Percentiles rank a stretch among this genome's conserved stretches.
Conservation (phyloP, 1,140 invertebrate species). For the Zaprionus inermis region DNA sequence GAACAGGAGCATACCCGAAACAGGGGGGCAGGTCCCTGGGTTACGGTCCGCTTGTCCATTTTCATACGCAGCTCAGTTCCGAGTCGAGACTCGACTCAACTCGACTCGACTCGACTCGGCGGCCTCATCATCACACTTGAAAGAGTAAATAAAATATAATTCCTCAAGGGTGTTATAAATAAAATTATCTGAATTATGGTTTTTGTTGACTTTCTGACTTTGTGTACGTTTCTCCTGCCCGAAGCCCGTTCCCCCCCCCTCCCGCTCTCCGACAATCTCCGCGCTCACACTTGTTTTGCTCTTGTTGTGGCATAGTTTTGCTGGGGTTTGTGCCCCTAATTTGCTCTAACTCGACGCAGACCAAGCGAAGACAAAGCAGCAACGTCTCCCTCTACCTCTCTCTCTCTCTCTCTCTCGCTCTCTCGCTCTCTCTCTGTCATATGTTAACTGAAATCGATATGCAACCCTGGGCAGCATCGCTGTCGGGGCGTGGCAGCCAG, state of each 20-base stretch:
- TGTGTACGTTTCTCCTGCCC: neutral
- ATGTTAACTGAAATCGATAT: constrained; percentile 51
- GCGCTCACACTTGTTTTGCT: constrained; percentile 21
- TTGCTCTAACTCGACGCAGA: constrained; percentile 47
- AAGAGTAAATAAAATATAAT: constrained; percentile 83
- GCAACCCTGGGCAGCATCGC: constrained; percentile 12
- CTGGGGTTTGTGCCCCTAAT: constrained; percentile 69
- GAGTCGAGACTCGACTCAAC: constrained; percentile 12
- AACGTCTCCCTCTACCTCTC: no score
- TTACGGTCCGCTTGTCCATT: constrained; percentile 32
- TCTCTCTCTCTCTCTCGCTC: no score
- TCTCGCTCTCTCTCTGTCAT: constrained; percentile 21
- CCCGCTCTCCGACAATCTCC: neutral
- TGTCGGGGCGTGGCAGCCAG: constrained; percentile 25
- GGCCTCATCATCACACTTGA: constrained; percentile 80
- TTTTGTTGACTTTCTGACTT: constrained; percentile 76
- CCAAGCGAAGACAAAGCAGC: constrained; percentile 25
- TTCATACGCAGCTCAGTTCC: constrained; percentile 15
- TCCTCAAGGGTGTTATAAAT: constrained; percentile 84
- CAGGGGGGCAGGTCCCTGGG: constrained; percentile 41
- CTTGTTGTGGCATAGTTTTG: constrained; percentile 65
- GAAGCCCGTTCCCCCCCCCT: neutral
- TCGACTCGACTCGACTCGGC: constrained; percentile 37
- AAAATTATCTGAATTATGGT: constrained; percentile 83
- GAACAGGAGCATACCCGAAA: neutral